phyloP scores from a whole-genome alignment of 2,888 invertebrate genomes.

The Dynastes hyllus region DNA sequence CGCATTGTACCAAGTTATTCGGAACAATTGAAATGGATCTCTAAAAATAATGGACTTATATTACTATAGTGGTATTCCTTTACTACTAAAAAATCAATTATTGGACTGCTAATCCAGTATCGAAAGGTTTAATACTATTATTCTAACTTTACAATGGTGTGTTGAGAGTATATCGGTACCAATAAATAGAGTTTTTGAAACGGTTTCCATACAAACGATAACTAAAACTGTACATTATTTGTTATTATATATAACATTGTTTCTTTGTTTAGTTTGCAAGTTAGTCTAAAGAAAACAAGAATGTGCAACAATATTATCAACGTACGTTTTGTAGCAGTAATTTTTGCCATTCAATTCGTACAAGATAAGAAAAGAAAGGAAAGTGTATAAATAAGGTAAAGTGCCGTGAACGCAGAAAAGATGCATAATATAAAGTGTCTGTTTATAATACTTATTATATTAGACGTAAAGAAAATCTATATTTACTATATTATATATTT shows the following conservation, averaged over 20 bases:
- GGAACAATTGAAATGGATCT: too few relatives aligned
- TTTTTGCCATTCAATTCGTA: conserved; percentile 9
- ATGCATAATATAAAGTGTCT: conserved; percentile 3
- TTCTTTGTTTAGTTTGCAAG: conserved; percentile 34
- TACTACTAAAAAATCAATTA: too few relatives aligned
- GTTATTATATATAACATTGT: conserved; percentile 51
- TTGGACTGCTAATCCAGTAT: too few relatives aligned
- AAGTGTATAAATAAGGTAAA: background rate
- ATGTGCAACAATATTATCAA: conserved; percentile 46
- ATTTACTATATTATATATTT: conserved; percentile 34
- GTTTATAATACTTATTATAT: conserved; percentile 34
- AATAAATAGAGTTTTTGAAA: background rate
- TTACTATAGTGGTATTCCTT: too few relatives aligned
- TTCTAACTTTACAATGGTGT: too few relatives aligned
- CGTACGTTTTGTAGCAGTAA: background rate
- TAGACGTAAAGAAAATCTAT: conserved; percentile 43
- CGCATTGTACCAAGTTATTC: too few relatives aligned
- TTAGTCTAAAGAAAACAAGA: conserved; percentile 35
- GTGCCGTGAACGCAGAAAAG: conserved; percentile 14
- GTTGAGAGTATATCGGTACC: too few relatives aligned
- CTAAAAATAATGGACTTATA: too few relatives aligned
- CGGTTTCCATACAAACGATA: conserved; percentile 2
- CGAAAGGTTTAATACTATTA: too few relatives aligned
- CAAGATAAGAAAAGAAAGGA: conserved; percentile 9
- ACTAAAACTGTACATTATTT: conserved; percentile 42